Percentiles rank a stretch among this genome's conserved stretches.
These are phyloP conservation scores for Lipotes vexillifer DNA, from an alignment of 2,113 vertebrate genomes.

Conservation along the genomic window DNA sequence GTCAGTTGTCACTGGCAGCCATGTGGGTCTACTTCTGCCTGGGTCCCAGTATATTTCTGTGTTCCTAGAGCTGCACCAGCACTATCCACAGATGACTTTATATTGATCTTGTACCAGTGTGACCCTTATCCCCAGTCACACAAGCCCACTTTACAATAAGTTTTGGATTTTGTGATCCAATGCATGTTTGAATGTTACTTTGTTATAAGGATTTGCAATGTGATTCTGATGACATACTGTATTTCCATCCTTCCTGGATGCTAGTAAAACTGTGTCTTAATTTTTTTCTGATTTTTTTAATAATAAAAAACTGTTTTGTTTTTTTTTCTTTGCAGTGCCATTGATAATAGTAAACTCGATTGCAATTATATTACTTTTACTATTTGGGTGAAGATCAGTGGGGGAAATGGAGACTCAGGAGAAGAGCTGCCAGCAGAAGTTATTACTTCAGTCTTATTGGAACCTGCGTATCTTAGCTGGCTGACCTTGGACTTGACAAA, in stretches of 20 bases:
- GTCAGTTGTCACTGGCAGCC: not conserved
- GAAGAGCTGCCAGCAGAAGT: slow-evolving; percentile 51
- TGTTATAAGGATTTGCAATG: not conserved
- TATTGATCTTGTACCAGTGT: not conserved
- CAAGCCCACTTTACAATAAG: not conserved
- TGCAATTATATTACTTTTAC: slow-evolving; percentile 89
- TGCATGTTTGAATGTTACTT: not conserved
- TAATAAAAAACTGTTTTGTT: slow-evolving; percentile 1
- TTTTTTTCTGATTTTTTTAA: slow-evolving; percentile 21
- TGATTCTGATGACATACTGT: not conserved
- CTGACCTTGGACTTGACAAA: slow-evolving; percentile 53
- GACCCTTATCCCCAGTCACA: not conserved
- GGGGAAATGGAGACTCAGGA: slow-evolving; percentile 41
- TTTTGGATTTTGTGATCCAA: not conserved
- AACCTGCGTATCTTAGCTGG: slow-evolving; percentile 57
- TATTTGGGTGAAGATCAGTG: slow-evolving; percentile 87
- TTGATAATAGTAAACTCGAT: slow-evolving; percentile 92
- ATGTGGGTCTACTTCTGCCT: not conserved
- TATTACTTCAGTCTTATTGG: slow-evolving; percentile 41
- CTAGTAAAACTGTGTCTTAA: not conserved
- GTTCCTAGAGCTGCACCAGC: not conserved
- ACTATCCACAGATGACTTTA: not conserved
- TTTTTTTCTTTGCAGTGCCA: slow-evolving; percentile 85
- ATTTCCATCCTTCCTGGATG: not conserved
- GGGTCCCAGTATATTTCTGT: not conserved